Conservation (phyloP, 2,888 invertebrate genomes). For the Epinotia demarniana region DNA sequence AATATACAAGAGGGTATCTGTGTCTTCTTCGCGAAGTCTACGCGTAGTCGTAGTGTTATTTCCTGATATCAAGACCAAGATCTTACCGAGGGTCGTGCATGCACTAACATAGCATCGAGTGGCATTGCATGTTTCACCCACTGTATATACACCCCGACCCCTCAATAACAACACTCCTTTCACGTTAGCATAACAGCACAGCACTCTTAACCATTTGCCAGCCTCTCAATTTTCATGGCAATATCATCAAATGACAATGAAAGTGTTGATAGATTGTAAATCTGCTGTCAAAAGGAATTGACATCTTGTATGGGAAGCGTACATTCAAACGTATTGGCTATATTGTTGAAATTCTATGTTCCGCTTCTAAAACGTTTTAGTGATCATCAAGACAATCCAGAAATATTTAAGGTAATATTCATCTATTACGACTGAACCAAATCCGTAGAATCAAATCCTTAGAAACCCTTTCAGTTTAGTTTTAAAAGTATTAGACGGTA, state of each 20-base stretch:
- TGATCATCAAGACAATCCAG: neutral
- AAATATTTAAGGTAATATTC: neutral
- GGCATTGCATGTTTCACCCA: conserved; percentile 73
- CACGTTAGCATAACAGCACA: conserved; percentile 14
- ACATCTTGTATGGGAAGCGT: neutral
- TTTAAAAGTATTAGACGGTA: neutral
- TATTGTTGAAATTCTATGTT: neutral
- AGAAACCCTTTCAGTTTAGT: neutral
- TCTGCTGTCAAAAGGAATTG: neutral
- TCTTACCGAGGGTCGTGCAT: conserved; percentile 73
- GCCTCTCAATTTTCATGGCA: neutral
- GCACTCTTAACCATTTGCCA: conserved; percentile 12
- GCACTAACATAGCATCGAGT: conserved; percentile 59
- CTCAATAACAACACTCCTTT: conserved; percentile 54
- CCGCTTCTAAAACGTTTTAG: neutral
- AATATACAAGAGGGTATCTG: too few relatives aligned
- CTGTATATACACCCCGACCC: conserved; percentile 70
- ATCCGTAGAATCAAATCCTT: neutral
- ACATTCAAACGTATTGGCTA: neutral
- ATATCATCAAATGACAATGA: neutral
- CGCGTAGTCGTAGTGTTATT: neutral
- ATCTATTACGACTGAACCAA: neutral
- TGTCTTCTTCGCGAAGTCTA: too few relatives aligned
- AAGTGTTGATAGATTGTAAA: neutral
- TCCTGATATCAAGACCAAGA: conserved; percentile 55